Conservation (phyloP, 1,140 invertebrate genomes). For the Bactericera cockerelli region DNA sequence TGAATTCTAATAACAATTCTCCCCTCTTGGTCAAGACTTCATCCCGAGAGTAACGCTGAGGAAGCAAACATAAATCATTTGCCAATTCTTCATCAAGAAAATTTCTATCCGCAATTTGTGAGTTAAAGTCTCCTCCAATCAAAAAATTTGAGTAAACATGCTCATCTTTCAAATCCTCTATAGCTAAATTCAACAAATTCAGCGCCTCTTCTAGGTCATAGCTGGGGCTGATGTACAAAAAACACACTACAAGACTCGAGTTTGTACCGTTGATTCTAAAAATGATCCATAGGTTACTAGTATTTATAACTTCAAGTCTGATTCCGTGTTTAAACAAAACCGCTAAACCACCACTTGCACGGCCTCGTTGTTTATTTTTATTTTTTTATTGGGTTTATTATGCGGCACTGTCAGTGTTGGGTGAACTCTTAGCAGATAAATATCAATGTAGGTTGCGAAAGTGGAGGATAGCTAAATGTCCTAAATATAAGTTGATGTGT, state of each 20-base stretch:
- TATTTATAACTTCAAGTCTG: not conserved
- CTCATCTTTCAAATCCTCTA: too few relatives aligned
- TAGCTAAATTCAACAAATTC: not conserved
- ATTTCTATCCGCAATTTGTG: slow-evolving; percentile 5
- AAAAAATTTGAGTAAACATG: not conserved
- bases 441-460: too few relatives aligned
- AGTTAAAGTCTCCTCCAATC: slow-evolving; percentile 12
- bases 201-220: not conserved
- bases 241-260: not conserved
- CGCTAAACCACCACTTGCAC: not conserved
- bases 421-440: too few relatives aligned
- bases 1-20: not conserved
- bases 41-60: slow-evolving; percentile 10
- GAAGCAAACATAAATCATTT: not conserved
- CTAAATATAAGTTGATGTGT: too few relatives aligned
- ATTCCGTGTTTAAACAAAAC: slow-evolving; percentile 1
- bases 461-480: too few relatives aligned
- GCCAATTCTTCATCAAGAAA: slow-evolving; percentile 6
- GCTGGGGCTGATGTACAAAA: not conserved
- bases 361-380: not conserved
- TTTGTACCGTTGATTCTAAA: not conserved
- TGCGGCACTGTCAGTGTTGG: too few relatives aligned
- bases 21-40: slow-evolving; percentile 1
- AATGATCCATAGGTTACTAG: not conserved
- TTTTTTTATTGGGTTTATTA: too few relatives aligned